Conservation (phyloP, 2,888 invertebrate genomes). For the Sphaerophoria taeniata region DNA sequence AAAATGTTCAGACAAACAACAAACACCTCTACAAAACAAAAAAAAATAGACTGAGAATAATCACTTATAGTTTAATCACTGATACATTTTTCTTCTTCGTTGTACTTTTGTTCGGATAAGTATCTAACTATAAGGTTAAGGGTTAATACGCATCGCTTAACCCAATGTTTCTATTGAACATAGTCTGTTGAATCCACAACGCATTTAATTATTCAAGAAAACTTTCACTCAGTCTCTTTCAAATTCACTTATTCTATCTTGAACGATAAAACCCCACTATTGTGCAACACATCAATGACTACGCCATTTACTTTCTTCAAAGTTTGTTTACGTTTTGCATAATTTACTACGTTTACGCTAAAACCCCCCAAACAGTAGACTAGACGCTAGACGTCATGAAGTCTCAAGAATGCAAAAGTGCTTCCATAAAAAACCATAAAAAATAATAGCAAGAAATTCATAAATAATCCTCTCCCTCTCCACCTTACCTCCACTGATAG, state of each 20-base stretch:
- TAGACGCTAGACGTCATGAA: not conserved
- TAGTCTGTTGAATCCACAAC: not conserved
- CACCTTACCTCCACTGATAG: not conserved
- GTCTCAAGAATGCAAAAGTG: conserved; percentile 9
- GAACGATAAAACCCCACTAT: not conserved
- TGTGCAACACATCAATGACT: conserved; percentile 14
- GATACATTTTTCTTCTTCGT: too few relatives aligned
- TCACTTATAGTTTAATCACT: too few relatives aligned
- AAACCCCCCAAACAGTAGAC: not conserved
- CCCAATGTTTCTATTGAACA: not conserved
- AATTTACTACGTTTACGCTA: conserved; percentile 17
- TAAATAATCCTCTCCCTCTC: conserved; percentile 10
- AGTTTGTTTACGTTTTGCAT: not conserved
- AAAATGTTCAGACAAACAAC: too few relatives aligned
- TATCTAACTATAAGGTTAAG: not conserved
- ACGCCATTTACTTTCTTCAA: not conserved
- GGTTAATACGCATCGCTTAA: conserved; percentile 2
- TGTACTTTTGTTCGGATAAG: too few relatives aligned
- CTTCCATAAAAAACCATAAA: not conserved
- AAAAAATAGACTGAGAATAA: too few relatives aligned
- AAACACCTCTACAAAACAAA: too few relatives aligned
- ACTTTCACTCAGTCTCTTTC: conserved; percentile 11
- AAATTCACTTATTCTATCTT: not conserved
- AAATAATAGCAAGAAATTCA: not conserved
- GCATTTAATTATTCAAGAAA: not conserved